Conservation (phyloP, 1,140 invertebrate species). For the Nephila pilipes region DNA sequence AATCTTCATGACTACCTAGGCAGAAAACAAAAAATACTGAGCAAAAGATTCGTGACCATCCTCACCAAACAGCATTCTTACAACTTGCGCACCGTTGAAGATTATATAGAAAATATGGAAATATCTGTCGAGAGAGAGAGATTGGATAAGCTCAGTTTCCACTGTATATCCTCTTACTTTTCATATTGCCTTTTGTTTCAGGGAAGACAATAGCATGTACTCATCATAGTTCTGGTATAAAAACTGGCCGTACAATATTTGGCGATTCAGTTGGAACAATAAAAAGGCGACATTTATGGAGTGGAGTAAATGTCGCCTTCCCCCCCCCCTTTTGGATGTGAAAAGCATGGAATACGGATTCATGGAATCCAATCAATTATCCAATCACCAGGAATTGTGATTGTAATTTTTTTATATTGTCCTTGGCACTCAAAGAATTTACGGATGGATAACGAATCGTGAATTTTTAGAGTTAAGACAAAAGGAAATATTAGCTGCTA, state of each 20-base stretch:
- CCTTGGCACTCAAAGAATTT: constrained; percentile 80
- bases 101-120: constrained; percentile 46
- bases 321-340: constrained; percentile 32
- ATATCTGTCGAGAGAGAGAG: not conserved
- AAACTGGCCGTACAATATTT: constrained; percentile 51
- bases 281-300: constrained; percentile 49
- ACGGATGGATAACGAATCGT: constrained; percentile 78
- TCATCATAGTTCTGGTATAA: constrained; percentile 54
- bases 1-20: constrained; percentile 42
- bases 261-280: constrained; percentile 52
- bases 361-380: not conserved
- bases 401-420: constrained; percentile 76
- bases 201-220: constrained; percentile 54
- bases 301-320: not conserved
- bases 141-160: constrained; percentile 9
- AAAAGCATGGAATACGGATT: constrained; percentile 53
- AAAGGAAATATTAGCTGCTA: constrained; percentile 70
- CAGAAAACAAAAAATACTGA: constrained; percentile 23
- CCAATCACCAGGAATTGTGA: not conserved
- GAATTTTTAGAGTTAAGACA: constrained; percentile 80
- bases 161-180: constrained; percentile 12
- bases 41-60: constrained; percentile 47
- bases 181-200: constrained; percentile 61
- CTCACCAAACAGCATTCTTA: constrained; percentile 23
- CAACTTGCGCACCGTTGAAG: not conserved